phyloP scores from a whole-genome alignment of 2,113 vertebrate species.

The Vombatus ursinus region DNA sequence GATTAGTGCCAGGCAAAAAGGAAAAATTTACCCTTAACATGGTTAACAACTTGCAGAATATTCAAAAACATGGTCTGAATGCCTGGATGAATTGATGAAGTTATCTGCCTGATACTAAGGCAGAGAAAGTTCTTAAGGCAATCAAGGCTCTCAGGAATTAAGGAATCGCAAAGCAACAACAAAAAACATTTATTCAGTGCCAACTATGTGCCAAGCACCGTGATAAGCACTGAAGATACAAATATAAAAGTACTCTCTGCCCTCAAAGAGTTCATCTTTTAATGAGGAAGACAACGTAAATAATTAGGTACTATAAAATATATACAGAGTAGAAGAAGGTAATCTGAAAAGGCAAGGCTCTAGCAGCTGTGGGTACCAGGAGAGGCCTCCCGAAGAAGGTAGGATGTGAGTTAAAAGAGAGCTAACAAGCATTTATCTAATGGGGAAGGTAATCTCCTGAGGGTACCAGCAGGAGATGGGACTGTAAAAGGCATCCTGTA shows the following conservation, averaged over 20 bases:
- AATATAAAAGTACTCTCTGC: neutral
- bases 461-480: too few species aligned
- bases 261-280: neutral
- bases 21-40: slow-evolving; percentile 22
- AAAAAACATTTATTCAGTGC: neutral
- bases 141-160: neutral
- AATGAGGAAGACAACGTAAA: neutral
- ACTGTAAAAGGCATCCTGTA: too few species aligned
- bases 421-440: neutral
- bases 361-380: neutral
- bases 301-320: neutral
- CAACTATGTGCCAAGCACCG: neutral
- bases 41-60: neutral
- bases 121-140: neutral
- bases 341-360: neutral
- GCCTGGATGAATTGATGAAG: fast-evolving
- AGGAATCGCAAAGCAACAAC: neutral
- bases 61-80: neutral
- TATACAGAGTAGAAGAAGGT: neutral
- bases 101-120: neutral
- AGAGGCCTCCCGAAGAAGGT: neutral
- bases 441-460: neutral
- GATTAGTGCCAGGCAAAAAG: neutral
- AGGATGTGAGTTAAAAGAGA: neutral
- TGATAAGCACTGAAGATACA: neutral